These are phyloP conservation scores for Encarsia formosa DNA, from an alignment of 2,888 invertebrate species.

Conservation along the genomic window DNA sequence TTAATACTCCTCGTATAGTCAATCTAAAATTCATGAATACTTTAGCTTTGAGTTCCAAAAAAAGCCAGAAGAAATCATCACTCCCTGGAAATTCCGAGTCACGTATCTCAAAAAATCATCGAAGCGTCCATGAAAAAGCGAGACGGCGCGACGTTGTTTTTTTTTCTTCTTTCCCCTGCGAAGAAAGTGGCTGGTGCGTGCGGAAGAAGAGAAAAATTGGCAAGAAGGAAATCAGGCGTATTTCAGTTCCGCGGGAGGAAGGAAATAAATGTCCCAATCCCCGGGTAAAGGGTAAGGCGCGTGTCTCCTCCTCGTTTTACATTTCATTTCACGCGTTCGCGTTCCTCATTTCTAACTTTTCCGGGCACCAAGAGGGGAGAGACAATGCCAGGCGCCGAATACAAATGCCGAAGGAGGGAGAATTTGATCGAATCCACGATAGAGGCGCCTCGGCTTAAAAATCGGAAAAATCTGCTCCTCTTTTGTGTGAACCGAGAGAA, in stretches of 20 bases:
- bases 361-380: background rate
- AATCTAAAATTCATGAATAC: too few species aligned
- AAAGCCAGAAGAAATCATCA: too few species aligned
- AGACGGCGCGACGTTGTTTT: background rate
- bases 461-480: constrained; percentile 3
- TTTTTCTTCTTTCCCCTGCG: background rate
- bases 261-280: constrained; percentile 27
- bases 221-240: constrained; percentile 21
- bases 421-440: constrained; percentile 25
- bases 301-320: constrained; percentile 17
- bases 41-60: too few species aligned
- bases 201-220: constrained; percentile 11
- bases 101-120: too few species aligned
- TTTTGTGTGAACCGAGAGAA: constrained; percentile 6
- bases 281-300: constrained; percentile 2
- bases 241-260: background rate
- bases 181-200: background rate
- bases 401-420: constrained; percentile 10
- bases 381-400: constrained; percentile 8
- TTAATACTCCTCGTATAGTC: too few species aligned
- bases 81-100: too few species aligned
- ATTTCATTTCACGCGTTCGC: constrained; percentile 23
- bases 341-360: background rate
- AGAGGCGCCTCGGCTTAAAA: constrained; percentile 5
- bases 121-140: too few species aligned